Conservation (phyloP, 2,888 invertebrate species). For the Ophioninae sp. region DNA sequence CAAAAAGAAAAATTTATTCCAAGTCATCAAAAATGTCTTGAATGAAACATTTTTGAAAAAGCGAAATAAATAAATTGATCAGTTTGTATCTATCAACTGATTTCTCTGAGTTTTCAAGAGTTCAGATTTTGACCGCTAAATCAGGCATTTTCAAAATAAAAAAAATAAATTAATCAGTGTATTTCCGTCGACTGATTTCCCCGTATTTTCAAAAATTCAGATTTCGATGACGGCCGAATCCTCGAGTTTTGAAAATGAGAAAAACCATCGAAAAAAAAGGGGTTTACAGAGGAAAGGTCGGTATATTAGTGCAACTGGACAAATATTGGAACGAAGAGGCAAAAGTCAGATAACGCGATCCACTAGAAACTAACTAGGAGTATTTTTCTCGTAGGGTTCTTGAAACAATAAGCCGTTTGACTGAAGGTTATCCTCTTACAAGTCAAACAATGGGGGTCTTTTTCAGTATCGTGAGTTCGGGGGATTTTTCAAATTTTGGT, state of each 20-base stretch:
- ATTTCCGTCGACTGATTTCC: neutral
- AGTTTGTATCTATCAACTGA: no score
- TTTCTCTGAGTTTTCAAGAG: no score
- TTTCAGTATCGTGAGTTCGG: constrained; percentile 33
- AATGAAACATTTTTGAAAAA: no score
- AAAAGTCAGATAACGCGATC: constrained; percentile 64
- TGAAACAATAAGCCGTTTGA: constrained; percentile 80
- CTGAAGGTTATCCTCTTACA: constrained; percentile 81
- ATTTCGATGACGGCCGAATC: neutral
- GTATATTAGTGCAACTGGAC: constrained; percentile 66
- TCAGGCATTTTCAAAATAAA: no score
- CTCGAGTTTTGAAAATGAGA: constrained; percentile 34
- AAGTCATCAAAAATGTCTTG: no score
- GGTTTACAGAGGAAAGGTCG: constrained; percentile 45
- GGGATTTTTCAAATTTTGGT: constrained; percentile 70
- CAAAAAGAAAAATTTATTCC: no score
- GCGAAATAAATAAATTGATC: no score
- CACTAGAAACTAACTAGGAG: constrained; percentile 59
- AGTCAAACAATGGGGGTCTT: constrained; percentile 72
- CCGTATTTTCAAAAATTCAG: no score
- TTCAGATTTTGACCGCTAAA: no score
- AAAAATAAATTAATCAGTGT: neutral
- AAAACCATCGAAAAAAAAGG: constrained; percentile 16
- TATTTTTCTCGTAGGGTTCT: constrained; percentile 59
- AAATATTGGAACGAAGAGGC: constrained; percentile 53